These are phyloP conservation scores for Lepidocyrtoides sp. DNA, from an alignment of 2,888 invertebrate species.

Conservation along the genomic window DNA sequence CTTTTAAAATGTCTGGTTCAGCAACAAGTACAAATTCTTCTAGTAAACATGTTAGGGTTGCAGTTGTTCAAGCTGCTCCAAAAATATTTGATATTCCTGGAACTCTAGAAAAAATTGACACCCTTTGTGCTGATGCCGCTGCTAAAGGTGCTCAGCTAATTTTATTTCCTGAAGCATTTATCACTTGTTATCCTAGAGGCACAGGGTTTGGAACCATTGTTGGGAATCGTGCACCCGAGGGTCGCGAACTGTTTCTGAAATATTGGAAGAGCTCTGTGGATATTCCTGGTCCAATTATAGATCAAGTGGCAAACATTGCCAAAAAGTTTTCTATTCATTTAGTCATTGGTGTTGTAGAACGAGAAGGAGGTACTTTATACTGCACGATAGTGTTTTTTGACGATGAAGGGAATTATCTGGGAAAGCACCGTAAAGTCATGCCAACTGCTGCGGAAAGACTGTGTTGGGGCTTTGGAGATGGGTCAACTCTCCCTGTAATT, in stretches of 20 bases:
- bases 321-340: constrained; percentile 67
- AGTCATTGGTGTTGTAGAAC: constrained; percentile 80
- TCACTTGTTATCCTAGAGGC: constrained; percentile 77
- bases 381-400: constrained; percentile 77
- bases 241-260: constrained; percentile 68
- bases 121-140: constrained; percentile 54
- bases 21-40: background rate
- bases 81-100: constrained; percentile 64
- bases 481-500: constrained; percentile 75
- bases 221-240: constrained; percentile 63
- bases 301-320: constrained; percentile 60
- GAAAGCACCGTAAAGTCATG: constrained; percentile 80
- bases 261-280: constrained; percentile 75
- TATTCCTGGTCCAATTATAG: constrained; percentile 70
- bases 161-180: constrained; percentile 79
- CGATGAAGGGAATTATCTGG: constrained; percentile 68
- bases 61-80: constrained; percentile 76
- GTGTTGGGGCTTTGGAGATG: constrained; percentile 80
- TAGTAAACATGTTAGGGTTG: constrained; percentile 31
- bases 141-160: constrained; percentile 66
- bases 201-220: constrained; percentile 60
- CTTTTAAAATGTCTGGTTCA: background rate
- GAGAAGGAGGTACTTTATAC: constrained; percentile 79
- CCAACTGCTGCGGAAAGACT: constrained; percentile 79
- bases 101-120: constrained; percentile 64